phyloP scores from a whole-genome alignment of 2,797 vertebrate genomes.

The Notamacropus eugenii region DNA sequence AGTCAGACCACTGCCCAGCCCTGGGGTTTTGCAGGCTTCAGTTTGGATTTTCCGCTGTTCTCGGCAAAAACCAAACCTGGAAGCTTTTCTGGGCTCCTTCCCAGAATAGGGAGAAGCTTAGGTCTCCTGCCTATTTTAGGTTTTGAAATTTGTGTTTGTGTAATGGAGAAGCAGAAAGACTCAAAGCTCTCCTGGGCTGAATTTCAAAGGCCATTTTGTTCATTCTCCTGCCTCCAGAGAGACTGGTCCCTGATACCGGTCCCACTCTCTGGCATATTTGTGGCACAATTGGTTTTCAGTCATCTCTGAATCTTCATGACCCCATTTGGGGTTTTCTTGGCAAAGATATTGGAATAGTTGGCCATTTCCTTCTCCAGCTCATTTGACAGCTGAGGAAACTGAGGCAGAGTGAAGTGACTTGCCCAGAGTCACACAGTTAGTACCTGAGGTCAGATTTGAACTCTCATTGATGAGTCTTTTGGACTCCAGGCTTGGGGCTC shows the following conservation, averaged over 20 bases:
- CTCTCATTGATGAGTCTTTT: not conserved
- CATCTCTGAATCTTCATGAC: not conserved
- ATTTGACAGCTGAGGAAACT: not conserved
- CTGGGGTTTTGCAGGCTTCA: constrained; percentile 69
- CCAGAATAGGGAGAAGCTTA: constrained; percentile 43
- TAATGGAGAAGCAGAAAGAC: not conserved
- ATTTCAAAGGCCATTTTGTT: not conserved
- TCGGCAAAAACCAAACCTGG: constrained; percentile 70
- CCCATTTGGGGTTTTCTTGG: not conserved
- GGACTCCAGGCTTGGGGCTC: not conserved
- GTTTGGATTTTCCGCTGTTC: constrained; percentile 66
- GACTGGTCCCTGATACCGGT: not conserved
- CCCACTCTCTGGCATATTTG: not conserved
- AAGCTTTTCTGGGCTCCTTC: constrained; percentile 69
- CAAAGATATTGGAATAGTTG: not conserved
- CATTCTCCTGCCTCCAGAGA: not conserved
- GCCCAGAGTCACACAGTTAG: not conserved
- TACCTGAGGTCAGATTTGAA: not conserved
- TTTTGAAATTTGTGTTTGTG: constrained; percentile 32
- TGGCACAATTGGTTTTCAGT: not conserved
- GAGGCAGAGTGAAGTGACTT: not conserved
- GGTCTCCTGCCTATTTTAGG: constrained; percentile 41
- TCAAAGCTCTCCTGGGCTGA: constrained; percentile 29
- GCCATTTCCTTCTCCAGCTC: not conserved
- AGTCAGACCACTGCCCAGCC: constrained; percentile 56